Percentiles rank a stretch among this genome's conserved stretches.
These are phyloP conservation scores for Hiodon tergisus DNA, from an alignment of 2,113 vertebrate species.

Conservation along the genomic window DNA sequence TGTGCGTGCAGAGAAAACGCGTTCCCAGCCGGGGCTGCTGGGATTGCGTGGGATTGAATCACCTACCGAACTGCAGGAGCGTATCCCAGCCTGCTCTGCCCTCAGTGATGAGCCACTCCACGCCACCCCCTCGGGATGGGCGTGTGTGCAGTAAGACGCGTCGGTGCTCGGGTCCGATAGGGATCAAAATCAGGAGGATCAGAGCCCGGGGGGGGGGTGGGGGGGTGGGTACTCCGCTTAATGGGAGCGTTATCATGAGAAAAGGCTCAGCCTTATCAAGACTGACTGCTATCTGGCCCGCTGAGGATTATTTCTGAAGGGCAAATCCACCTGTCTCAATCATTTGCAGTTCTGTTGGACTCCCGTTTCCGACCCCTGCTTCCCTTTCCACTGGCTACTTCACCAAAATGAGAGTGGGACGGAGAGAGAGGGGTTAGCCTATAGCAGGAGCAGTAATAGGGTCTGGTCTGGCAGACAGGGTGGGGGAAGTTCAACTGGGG, in stretches of 20 bases:
- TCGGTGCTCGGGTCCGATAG: not conserved
- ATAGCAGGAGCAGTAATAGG: no score
- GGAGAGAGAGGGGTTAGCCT: no score
- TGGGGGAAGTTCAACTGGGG: no score
- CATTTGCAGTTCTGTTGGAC: conserved; percentile 56
- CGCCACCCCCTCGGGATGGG: not conserved
- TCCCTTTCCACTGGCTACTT: conserved; percentile 39
- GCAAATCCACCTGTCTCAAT: conserved; percentile 62
- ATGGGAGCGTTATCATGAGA: conserved; percentile 59
- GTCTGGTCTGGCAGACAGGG: no score
- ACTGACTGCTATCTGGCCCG: conserved; percentile 55
- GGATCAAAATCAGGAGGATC: conserved; percentile 28
- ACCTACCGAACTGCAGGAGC: not conserved
- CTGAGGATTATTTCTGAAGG: conserved; percentile 65
- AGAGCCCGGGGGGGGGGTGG: conserved; percentile 20
- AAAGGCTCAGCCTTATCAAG: conserved; percentile 53
- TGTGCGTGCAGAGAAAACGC: not conserved
- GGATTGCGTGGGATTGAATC: not conserved
- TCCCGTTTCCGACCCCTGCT: conserved; percentile 46
- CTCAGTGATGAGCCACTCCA: not conserved
- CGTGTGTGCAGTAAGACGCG: not conserved
- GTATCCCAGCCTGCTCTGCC: not conserved
- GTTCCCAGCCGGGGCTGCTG: not conserved
- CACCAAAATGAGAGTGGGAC: no score
- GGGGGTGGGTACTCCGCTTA: conserved; percentile 36